These are phyloP conservation scores for Rana temporaria DNA, from an alignment of 2,113 vertebrate species.

Conservation along the genomic window DNA sequence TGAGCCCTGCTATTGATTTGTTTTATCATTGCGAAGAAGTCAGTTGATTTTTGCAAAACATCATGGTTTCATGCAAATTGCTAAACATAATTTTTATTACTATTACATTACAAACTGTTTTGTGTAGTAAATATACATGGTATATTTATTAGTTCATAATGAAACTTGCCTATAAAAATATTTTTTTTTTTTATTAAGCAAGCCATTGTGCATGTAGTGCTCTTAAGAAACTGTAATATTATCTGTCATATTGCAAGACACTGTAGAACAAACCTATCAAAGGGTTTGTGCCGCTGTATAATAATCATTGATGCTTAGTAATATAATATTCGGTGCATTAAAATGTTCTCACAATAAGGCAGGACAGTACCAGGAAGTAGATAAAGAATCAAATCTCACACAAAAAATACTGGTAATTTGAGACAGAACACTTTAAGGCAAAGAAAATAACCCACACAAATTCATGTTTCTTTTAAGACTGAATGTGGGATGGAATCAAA, in stretches of 20 bases:
- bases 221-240: constrained; percentile 19
- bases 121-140: too few species aligned
- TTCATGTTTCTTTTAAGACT: constrained; percentile 33
- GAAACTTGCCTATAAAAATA: too few species aligned
- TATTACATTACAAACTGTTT: too few species aligned
- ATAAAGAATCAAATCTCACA: constrained; percentile 5
- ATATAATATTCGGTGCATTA: constrained; percentile 36
- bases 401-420: constrained; percentile 39
- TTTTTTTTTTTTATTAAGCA: neutral
- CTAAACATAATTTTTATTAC: too few species aligned
- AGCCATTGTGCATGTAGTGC: neutral
- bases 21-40: too few species aligned
- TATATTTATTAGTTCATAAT: too few species aligned
- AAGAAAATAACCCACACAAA: constrained; percentile 46
- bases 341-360: constrained; percentile 33
- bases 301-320: constrained; percentile 48
- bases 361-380: constrained; percentile 39
- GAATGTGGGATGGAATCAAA: constrained; percentile 6
- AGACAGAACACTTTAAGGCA: constrained; percentile 5
- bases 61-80: too few species aligned
- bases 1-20: too few species aligned
- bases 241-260: constrained; percentile 10
- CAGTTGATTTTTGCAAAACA: too few species aligned
- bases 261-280: constrained; percentile 18
- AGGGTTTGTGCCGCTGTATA: neutral